Evolutionary conservation across 35 echinoderm and acorn worm genomes (phyloP).

Genomic region (Chiridota heheva): DNA sequence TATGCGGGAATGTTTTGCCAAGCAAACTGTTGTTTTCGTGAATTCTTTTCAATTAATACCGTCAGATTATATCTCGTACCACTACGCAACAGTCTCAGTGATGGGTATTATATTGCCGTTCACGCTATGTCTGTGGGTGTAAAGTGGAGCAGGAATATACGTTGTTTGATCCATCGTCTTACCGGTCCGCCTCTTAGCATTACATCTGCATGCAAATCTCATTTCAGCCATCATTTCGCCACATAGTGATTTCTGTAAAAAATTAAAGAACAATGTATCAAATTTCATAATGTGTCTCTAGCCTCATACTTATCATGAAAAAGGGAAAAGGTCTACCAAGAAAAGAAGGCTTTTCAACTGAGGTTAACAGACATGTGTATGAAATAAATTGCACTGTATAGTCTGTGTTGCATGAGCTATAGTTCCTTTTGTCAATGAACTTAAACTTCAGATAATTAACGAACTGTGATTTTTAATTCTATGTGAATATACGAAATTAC

Average conservation of each 20-base stretch:
- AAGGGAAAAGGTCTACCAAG: background rate
- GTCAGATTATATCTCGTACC: too few species aligned
- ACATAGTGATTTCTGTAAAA: slow-evolving; percentile 90
- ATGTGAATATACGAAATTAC: too few species aligned
- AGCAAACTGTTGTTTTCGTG: too few species aligned
- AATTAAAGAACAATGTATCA: background rate
- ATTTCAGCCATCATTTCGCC: slow-evolving; percentile 96
- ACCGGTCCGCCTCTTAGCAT: slow-evolving; percentile 65
- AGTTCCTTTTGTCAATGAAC: background rate
- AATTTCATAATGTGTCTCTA: background rate
- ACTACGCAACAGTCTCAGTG: slow-evolving; percentile 74
- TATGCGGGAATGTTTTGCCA: too few species aligned
- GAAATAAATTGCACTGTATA: background rate
- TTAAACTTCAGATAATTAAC: background rate
- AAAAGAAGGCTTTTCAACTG: background rate
- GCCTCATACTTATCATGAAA: background rate
- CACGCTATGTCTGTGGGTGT: slow-evolving; percentile 47
- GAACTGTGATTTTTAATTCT: too few species aligned
- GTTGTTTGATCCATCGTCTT: slow-evolving; percentile 66
- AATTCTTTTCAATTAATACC: too few species aligned
- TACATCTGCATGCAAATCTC: slow-evolving; percentile 85
- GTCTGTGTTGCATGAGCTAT: background rate
- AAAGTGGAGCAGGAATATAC: slow-evolving; percentile 64
- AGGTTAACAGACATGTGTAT: background rate
- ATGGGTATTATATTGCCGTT: slow-evolving; percentile 80